These are phyloP conservation scores for Grammatotria lemairii DNA, from an alignment of 2,113 vertebrate genomes.

Conservation along the genomic window DNA sequence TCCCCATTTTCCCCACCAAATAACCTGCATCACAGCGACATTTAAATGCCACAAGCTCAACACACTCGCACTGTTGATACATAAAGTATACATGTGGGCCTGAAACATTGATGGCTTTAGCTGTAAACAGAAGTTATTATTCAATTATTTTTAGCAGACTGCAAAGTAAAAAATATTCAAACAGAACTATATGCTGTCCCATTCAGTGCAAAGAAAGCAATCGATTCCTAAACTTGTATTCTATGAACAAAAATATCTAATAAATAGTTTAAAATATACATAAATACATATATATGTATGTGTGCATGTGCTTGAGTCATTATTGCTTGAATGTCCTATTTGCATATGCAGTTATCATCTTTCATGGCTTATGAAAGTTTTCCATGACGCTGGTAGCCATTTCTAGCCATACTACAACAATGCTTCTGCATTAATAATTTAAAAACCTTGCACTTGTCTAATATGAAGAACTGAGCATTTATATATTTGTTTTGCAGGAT, in stretches of 20 bases:
- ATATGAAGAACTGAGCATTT: not conserved
- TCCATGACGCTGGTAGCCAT: not conserved
- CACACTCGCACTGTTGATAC: not conserved
- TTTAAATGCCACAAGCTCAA: not conserved
- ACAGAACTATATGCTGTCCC: not conserved
- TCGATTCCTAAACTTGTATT: not conserved
- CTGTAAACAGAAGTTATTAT: not conserved
- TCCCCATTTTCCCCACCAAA: not conserved
- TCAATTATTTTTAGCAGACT: not conserved
- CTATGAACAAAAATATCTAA: not conserved
- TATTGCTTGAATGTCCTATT: not conserved
- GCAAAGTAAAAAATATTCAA: not conserved
- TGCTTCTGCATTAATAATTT: not conserved
- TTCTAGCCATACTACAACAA: not conserved
- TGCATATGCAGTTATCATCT: not conserved
- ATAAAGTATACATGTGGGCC: not conserved
- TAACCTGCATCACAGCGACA: not conserved
- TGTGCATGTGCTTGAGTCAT: not conserved
- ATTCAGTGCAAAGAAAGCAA: not conserved
- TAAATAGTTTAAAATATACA: not conserved
- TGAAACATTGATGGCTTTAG: not conserved
- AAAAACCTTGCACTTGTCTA: not conserved
- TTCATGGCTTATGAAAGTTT: not conserved
- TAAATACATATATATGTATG: not conserved
- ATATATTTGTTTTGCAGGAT: constrained; percentile 40